Conservation (phyloP, 2,888 invertebrate species). For the Perizoma affinitatum region DNA sequence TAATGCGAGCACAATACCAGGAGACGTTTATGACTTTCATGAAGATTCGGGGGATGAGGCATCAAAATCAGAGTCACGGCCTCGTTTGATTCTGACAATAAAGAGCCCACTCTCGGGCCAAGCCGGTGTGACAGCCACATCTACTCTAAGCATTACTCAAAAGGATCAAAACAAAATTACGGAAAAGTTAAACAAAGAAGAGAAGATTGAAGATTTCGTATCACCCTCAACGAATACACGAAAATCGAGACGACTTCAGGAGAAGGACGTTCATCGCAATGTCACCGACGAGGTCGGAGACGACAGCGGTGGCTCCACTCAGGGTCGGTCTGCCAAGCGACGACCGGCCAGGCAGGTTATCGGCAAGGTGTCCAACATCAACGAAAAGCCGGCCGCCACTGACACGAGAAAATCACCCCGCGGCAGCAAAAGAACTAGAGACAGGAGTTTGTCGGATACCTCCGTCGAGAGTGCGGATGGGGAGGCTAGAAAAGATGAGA, state of each 20-base stretch:
- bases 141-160: slow-evolving; percentile 67
- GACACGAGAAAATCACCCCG: slow-evolving; percentile 87
- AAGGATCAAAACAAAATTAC: slow-evolving; percentile 63
- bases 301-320: slow-evolving; percentile 68
- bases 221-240: slow-evolving; percentile 88
- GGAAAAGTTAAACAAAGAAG: slow-evolving; percentile 69
- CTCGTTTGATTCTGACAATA: slow-evolving; percentile 91
- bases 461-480: slow-evolving; percentile 86
- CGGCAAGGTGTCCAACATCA: slow-evolving; percentile 50
- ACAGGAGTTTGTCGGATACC: slow-evolving; percentile 87
- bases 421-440: slow-evolving; percentile 85
- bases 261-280: slow-evolving; percentile 89
- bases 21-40: slow-evolving; percentile 95
- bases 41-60: slow-evolving; percentile 94
- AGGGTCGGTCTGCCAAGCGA: slow-evolving; percentile 63
- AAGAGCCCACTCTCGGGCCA: slow-evolving; percentile 86
- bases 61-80: slow-evolving; percentile 84
- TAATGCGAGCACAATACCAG: slow-evolving; percentile 84
- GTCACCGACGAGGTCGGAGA: slow-evolving; percentile 95
- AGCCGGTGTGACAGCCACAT: slow-evolving; percentile 66
- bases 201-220: slow-evolving; percentile 85
- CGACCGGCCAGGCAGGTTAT: slow-evolving; percentile 84
- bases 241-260: slow-evolving; percentile 91
- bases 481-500: slow-evolving; percentile 67
- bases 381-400: slow-evolving; percentile 51